These are phyloP conservation scores for Diadromus collaris DNA, from an alignment of 2,888 invertebrate genomes.

Conservation along the genomic window DNA sequence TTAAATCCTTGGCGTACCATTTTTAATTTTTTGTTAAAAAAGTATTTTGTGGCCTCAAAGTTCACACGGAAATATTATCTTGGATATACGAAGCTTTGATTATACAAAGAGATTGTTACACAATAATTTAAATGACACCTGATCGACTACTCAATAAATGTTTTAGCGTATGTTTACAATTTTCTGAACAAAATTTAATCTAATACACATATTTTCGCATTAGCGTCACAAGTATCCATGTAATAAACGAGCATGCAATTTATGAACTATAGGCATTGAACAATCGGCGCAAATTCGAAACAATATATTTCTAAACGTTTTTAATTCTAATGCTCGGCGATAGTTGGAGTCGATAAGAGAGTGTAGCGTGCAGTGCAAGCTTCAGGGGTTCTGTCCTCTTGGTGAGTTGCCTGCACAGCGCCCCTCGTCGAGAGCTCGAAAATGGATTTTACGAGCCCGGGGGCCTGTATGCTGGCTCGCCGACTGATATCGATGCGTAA, in stretches of 20 bases:
- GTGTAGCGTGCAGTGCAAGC: background rate
- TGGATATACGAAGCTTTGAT: background rate
- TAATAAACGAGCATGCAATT: background rate
- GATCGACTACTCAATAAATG: background rate
- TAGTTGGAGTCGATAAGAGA: conserved; percentile 1
- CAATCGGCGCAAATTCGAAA: no score
- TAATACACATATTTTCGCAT: background rate
- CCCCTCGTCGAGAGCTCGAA: conserved; percentile 52
- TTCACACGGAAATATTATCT: background rate
- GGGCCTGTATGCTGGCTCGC: conserved; percentile 63
- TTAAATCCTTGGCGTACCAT: no score
- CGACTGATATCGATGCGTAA: conserved; percentile 68
- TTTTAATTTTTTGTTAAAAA: no score
- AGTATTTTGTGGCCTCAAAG: no score
- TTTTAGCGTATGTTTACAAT: background rate
- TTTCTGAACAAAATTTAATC: background rate
- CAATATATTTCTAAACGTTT: background rate
- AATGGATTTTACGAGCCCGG: conserved; percentile 67
- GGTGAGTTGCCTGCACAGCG: background rate
- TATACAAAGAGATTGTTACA: background rate
- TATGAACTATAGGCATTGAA: background rate
- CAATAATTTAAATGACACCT: background rate
- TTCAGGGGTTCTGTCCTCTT: background rate
- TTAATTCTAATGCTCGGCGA: background rate
- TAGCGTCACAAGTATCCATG: no score